Evolutionary conservation across 2,113 vertebrate genomes (phyloP).

Genomic region (Clupea harengus): DNA sequence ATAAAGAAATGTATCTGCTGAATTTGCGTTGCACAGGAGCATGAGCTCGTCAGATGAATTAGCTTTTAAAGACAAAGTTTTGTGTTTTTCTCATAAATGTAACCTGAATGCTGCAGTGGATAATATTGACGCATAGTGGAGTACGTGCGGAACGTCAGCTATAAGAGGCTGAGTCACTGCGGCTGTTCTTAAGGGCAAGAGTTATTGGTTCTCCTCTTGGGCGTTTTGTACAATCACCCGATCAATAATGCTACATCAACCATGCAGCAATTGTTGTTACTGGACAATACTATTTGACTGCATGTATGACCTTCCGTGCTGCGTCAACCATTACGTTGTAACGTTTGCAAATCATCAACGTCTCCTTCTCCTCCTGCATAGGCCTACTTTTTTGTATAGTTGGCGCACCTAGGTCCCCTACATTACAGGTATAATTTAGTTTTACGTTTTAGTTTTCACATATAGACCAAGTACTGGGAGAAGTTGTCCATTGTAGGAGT

Average conservation of each 20-base stretch:
- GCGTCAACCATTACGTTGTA: too few species aligned
- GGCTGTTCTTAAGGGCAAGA: slow-evolving; percentile 21
- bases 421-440: not conserved
- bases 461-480: not conserved
- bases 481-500: not conserved
- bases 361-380: not conserved
- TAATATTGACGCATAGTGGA: slow-evolving; percentile 54
- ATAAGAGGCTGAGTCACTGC: slow-evolving; percentile 47
- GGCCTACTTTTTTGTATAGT: slow-evolving; percentile 30
- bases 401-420: not conserved
- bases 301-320: too few species aligned
- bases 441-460: not conserved
- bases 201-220: slow-evolving; percentile 16
- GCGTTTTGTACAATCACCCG: too few species aligned
- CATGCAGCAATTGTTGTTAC: too few species aligned
- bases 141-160: slow-evolving; percentile 66
- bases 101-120: not conserved
- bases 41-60: not conserved
- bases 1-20: not conserved
- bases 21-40: not conserved
- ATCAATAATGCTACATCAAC: too few species aligned
- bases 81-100: not conserved
- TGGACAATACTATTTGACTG: too few species aligned
- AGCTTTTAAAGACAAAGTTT: not conserved
- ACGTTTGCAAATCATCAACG: too few species aligned